Base-by-base conservation (phyloP, 2,113 vertebrate species). In the Hippolais icterina region DNA sequence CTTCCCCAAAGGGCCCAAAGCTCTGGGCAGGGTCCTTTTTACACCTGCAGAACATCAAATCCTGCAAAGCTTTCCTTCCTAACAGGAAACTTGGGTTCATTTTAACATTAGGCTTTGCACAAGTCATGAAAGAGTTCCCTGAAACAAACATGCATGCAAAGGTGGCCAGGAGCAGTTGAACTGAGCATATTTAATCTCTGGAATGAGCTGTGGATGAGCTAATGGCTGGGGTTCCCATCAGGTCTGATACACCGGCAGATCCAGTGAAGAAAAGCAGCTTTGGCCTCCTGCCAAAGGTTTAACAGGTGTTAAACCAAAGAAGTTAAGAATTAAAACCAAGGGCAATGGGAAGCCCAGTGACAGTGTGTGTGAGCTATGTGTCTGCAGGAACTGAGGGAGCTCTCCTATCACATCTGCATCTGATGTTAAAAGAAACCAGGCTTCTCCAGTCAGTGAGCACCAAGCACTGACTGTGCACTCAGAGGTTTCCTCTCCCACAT, bases 101-200 rank as follows among this genome's bases (percentile, higher is more conserved):
- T 84, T 50, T 28, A 81, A 83, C 20, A 63, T 52, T 46, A 47
- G 4, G 5, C 44, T 77, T 65, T 53, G 35, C 8, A 78, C 28
- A 49, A 39, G 16, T 9, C 44, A 9, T 68, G 39, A 61, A 56
- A 66, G 56, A 66, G 19, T 15, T 90, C 49, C 54, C 66, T 90
- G 53, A 77, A 77, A 52, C 57, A 44, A n/a, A 31, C 2, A 12
- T 41, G 69, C 44, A 66, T 1, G 28, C 27, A 69, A 68, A 66
- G 59, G 28, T 76, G 59, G 72, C 50, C 4, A 4, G 1, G 0
- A 44, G 76, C 0, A 0, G 21, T 11, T 54, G 28, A 53, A 37
- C 42, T 24, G 41, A 64, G 24, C 8, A 4, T 41, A 46, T 63
- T 63, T 78, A 57, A 83, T 70, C 60, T 77, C 95, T 47, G 75